A percentile compares a stretch with the other conserved stretches of the same genome.
phyloP scores from a whole-genome alignment of 1,140 invertebrate genomes.

The Rhizoglyphus robini region DNA sequence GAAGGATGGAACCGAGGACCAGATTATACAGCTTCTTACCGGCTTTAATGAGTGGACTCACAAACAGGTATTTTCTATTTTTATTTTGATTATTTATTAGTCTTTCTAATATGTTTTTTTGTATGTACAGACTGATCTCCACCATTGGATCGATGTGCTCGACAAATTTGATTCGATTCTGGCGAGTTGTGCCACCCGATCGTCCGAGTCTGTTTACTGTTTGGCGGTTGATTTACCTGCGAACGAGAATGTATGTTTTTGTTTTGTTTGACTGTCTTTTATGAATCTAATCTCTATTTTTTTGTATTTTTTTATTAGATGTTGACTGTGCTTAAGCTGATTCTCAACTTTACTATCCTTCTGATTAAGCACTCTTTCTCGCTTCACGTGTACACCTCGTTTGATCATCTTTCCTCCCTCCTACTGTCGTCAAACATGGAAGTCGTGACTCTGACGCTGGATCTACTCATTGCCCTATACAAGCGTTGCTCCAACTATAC shows the following conservation, averaged over 20 bases:
- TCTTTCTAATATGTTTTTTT: slow-evolving; percentile 1
- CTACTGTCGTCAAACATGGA: neutral
- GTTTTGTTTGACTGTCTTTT: neutral
- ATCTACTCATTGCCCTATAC: neutral
- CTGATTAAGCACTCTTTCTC: neutral
- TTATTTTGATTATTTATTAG: neutral
- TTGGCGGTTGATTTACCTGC: neutral
- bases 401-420: neutral
- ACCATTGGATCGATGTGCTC: neutral
- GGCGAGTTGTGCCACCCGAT: neutral
- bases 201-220: neutral
- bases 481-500: neutral
- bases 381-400: neutral
- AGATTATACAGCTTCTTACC: neutral
- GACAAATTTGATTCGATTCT: slow-evolving; percentile 1
- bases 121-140: neutral
- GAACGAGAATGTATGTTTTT: neutral
- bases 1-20: neutral
- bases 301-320: neutral
- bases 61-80: neutral
- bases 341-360: neutral
- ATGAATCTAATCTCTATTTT: neutral
- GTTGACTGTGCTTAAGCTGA: neutral
- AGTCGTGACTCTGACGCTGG: neutral
- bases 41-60: neutral